Conservation (phyloP, 2,113 vertebrate genomes). For the Amblyopsis rosae region DNA sequence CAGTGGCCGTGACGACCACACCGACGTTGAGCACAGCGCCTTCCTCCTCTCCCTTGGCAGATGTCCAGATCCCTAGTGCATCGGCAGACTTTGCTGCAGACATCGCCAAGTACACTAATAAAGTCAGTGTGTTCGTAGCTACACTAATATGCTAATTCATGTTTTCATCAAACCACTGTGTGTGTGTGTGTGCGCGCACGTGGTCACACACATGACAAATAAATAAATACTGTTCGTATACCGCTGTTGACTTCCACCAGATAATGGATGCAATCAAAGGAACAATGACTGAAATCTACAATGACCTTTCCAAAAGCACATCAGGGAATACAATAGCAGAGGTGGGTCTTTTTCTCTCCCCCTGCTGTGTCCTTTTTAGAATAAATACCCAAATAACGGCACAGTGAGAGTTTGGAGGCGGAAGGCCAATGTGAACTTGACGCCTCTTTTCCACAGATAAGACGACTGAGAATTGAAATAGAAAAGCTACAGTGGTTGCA, state of each 20-base stretch:
- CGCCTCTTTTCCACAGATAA: conserved; percentile 80
- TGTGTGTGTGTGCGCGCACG: background rate
- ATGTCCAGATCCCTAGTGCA: conserved; percentile 90
- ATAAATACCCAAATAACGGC: background rate
- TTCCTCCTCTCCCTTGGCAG: conserved; percentile 75
- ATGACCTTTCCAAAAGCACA: conserved; percentile 91
- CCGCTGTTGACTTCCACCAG: conserved; percentile 67
- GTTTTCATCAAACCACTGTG: no score
- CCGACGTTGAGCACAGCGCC: conserved; percentile 80
- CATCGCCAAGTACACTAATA: conserved; percentile 97
- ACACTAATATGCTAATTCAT: no score
- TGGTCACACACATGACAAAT: background rate
- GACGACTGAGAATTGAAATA: conserved; percentile 93
- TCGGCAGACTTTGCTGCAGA: conserved; percentile 96
- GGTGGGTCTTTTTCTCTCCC: conserved; percentile 69
- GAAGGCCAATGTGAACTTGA: background rate
- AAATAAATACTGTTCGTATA: background rate
- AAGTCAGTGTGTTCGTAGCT: conserved; percentile 76
- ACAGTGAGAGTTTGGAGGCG: background rate
- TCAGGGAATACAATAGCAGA: conserved; percentile 95
- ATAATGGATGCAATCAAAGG: conserved; percentile 99
- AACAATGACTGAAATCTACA: conserved; percentile 97
- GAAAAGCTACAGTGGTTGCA: conserved; percentile 98
- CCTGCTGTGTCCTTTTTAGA: background rate
- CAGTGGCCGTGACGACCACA: conserved; percentile 78